Percentiles rank a stretch among this genome's conserved stretches.
These are phyloP conservation scores for Zaprionus camerounensis DNA, from an alignment of 1,140 invertebrate species.

Conservation along the genomic window DNA sequence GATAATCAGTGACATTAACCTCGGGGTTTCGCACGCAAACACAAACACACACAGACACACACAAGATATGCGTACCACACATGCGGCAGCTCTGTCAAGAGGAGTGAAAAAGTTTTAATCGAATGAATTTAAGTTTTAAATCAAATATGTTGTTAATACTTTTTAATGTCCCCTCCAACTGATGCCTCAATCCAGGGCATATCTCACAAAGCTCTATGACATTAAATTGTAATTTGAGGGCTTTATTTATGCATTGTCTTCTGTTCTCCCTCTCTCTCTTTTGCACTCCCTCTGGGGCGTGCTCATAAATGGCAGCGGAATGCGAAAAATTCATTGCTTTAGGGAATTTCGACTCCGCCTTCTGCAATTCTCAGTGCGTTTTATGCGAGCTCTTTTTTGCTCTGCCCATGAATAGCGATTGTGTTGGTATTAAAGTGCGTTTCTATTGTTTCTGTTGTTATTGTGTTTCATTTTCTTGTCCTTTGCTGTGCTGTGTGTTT, in stretches of 20 bases:
- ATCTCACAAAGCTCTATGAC: slow-evolving; percentile 33
- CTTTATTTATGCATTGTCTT: slow-evolving; percentile 53
- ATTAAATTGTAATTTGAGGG: slow-evolving; percentile 58
- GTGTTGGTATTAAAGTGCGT: slow-evolving; percentile 4
- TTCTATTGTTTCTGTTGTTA: slow-evolving; percentile 7
- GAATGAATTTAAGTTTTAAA: slow-evolving; percentile 55
- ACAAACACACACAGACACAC: not conserved
- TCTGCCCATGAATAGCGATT: slow-evolving; percentile 44
- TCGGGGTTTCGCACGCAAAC: not conserved
- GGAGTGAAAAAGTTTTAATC: slow-evolving; percentile 48
- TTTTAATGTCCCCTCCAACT: slow-evolving; percentile 31
- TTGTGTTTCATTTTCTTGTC: slow-evolving; percentile 17
- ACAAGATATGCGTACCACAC: not conserved
- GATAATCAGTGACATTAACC: slow-evolving; percentile 51
- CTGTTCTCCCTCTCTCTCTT: slow-evolving; percentile 14
- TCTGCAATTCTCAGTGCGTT: slow-evolving; percentile 39
- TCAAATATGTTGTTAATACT: slow-evolving; percentile 41
- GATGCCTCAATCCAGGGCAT: not conserved
- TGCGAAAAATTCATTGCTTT: slow-evolving; percentile 56
- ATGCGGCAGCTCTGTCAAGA: not conserved
- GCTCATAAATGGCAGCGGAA: slow-evolving; percentile 49
- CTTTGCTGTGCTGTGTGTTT: slow-evolving; percentile 7
- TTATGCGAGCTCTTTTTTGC: slow-evolving; percentile 14
- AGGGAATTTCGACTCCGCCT: slow-evolving; percentile 34
- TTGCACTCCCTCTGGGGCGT: slow-evolving; percentile 37